phyloP scores from a whole-genome alignment of 2,113 vertebrate species.

The Platysternon megacephalum region DNA sequence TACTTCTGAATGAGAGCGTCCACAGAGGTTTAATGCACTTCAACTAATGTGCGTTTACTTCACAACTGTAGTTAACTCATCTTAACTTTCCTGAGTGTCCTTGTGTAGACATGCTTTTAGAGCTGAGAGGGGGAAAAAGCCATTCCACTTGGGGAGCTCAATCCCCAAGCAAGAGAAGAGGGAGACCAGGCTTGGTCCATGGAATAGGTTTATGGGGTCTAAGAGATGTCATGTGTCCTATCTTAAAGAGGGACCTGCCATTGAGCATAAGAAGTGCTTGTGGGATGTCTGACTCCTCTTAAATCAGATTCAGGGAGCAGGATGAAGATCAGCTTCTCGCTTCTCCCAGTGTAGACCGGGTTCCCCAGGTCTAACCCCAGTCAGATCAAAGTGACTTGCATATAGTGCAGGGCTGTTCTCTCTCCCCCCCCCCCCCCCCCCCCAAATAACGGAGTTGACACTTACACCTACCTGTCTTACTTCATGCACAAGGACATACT shows the following conservation, averaged over 20 bases:
- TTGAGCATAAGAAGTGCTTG: background rate
- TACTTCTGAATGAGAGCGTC: background rate
- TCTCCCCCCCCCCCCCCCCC: accelerated
- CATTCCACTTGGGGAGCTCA: background rate
- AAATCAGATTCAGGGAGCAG: background rate
- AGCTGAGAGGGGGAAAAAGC: background rate
- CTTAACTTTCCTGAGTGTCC: background rate
- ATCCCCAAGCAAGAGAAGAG: background rate
- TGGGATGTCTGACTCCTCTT: conserved; percentile 15
- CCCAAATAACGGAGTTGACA: conserved; percentile 3
- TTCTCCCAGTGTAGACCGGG: background rate
- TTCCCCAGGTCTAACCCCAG: background rate
- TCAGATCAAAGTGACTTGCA: background rate
- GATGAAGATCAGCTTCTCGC: background rate
- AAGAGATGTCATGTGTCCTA: background rate
- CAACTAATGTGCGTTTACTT: background rate
- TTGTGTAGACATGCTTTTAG: background rate
- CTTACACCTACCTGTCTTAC: conserved; percentile 18
- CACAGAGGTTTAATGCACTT: background rate
- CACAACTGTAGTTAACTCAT: background rate
- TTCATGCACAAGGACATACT: background rate
- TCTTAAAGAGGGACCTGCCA: background rate
- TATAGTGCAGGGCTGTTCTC: background rate
- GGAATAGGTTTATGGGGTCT: background rate
- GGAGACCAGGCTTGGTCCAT: background rate